A percentile compares a stretch with the other conserved stretches of the same genome.
These are phyloP conservation scores for Dione juno DNA, from an alignment of 2,888 invertebrate genomes.

Conservation along the genomic window DNA sequence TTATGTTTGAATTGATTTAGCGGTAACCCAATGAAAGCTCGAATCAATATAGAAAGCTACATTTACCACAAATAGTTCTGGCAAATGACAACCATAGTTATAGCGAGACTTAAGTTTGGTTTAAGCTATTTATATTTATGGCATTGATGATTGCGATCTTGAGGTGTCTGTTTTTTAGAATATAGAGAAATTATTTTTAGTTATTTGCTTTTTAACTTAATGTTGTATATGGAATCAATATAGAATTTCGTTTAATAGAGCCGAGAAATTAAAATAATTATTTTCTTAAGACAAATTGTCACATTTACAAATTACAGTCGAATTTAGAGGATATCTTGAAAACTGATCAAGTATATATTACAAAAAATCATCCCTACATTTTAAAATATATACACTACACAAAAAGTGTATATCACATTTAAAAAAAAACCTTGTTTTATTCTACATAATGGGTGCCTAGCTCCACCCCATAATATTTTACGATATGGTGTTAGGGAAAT, in stretches of 20 bases:
- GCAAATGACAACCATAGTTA: slow-evolving; percentile 4
- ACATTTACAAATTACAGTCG: no score
- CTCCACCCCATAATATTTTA: slow-evolving; percentile 28
- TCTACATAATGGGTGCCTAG: slow-evolving; percentile 1
- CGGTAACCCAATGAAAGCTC: slow-evolving; percentile 19
- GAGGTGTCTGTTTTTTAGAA: background rate
- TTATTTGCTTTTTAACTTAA: background rate
- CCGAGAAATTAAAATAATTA: no score
- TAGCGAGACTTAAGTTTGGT: slow-evolving; percentile 1
- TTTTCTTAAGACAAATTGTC: no score
- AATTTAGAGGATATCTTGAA: no score
- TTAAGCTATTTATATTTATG: background rate
- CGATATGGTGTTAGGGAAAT: slow-evolving; percentile 27
- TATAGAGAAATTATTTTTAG: background rate
- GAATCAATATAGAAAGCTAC: slow-evolving; percentile 24
- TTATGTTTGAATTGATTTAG: slow-evolving; percentile 27
- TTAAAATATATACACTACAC: background rate
- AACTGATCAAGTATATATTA: background rate
- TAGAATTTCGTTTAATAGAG: no score
- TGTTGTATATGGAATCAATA: no score
- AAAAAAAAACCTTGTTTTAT: slow-evolving; percentile 21
- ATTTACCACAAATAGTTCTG: slow-evolving; percentile 20
- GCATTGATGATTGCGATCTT: background rate
- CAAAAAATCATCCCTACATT: background rate
- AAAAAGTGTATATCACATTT: slow-evolving; percentile 1